Evolutionary conservation across 2,113 vertebrate genomes (phyloP).

Genomic region (Bubalus kerabau): DNA sequence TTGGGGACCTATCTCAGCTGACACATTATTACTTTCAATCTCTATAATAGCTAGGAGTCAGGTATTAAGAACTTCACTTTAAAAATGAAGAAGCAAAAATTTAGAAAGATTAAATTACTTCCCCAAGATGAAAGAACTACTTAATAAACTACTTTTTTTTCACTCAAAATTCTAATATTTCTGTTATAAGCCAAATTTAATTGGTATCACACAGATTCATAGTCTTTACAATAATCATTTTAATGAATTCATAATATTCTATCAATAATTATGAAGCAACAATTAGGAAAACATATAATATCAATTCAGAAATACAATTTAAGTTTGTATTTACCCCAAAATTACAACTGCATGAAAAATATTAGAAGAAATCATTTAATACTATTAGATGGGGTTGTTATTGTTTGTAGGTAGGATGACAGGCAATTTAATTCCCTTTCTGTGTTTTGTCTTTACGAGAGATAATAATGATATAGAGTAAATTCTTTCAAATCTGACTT

Average conservation of each 20-base stretch:
- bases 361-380: neutral
- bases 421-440: neutral
- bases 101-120: neutral
- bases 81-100: slow-evolving; percentile 6
- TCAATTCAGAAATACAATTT: neutral
- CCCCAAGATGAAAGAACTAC: neutral
- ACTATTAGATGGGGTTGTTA: neutral
- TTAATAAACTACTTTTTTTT: neutral
- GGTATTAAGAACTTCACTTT: neutral
- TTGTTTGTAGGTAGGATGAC: neutral
- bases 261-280: neutral
- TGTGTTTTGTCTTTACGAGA: neutral
- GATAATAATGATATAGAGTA: neutral
- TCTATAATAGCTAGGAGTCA: neutral
- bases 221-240: neutral
- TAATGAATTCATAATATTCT: neutral
- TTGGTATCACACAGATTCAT: neutral
- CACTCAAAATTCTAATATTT: neutral
- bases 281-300: slow-evolving; percentile 25
- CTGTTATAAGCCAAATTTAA: neutral
- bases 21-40: neutral
- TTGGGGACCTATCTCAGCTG: neutral
- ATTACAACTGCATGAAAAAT: neutral
- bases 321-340: neutral
- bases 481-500: neutral